A percentile compares a stretch with the other conserved stretches of the same genome.
These are phyloP conservation scores for Catalaphyllia jardinei DNA, from an alignment of 64 coral and sea anemone species.

Conservation along the genomic window DNA sequence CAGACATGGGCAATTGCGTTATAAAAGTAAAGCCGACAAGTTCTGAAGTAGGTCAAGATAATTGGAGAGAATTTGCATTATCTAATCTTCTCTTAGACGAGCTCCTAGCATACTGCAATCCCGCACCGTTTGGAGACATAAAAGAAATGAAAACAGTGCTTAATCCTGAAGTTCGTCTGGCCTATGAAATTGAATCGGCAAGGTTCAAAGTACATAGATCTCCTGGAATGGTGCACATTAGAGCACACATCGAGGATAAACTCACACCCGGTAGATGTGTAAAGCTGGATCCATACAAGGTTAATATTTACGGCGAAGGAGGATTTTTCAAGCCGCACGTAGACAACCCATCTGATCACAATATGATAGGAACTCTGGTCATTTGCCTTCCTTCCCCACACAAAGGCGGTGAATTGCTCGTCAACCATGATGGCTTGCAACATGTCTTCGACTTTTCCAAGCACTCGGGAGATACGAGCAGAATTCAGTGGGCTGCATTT, in stretches of 20 bases:
- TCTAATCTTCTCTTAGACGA: neutral
- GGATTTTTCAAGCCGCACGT: slow-evolving; percentile 44
- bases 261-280: slow-evolving; percentile 3
- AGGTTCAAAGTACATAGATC: slow-evolving; percentile 5
- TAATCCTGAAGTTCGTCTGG: slow-evolving; percentile 52
- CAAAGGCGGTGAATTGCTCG: too few species aligned
- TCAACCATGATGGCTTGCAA: too few species aligned
- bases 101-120: slow-evolving; percentile 33
- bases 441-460: too few species aligned
- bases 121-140: slow-evolving; percentile 57
- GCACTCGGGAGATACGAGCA: too few species aligned
- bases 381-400: too few species aligned
- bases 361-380: slow-evolving; percentile 9
- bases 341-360: slow-evolving; percentile 15
- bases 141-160: slow-evolving; percentile 38
- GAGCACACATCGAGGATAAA: slow-evolving; percentile 25
- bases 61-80: slow-evolving; percentile 26
- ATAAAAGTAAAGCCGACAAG: slow-evolving; percentile 23
- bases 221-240: neutral
- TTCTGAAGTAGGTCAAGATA: neutral
- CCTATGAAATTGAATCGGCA: slow-evolving; percentile 30
- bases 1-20: neutral
- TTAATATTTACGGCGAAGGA: slow-evolving; percentile 26
- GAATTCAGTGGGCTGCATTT: slow-evolving; percentile 27
- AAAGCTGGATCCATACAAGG: slow-evolving; percentile 19